phyloP scores from a whole-genome alignment of 2,888 invertebrate species.

The Rhamnusium bicolor region DNA sequence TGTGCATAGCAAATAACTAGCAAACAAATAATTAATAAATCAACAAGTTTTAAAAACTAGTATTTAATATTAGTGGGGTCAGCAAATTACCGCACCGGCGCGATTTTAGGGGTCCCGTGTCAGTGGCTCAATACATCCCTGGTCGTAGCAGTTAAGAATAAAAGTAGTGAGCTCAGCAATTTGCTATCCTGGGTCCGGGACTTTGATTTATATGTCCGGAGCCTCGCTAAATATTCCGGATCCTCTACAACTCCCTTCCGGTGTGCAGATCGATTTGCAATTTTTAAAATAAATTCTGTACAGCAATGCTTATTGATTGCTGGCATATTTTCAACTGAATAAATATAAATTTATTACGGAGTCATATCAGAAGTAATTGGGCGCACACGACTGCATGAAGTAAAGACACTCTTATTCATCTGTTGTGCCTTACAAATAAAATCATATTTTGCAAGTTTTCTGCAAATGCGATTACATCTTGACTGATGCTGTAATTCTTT shows the following conservation, averaged over 20 bases:
- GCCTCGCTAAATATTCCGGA: constrained; percentile 67
- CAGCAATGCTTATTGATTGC: constrained; percentile 44
- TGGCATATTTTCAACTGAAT: constrained; percentile 44
- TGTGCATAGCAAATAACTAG: too few species aligned
- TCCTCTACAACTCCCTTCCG: constrained; percentile 62
- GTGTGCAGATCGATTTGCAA: constrained; percentile 61
- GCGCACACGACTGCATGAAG: background rate
- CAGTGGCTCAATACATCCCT: constrained; percentile 34
- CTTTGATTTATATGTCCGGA: constrained; percentile 68
- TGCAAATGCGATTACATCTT: background rate
- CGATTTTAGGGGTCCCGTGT: too few species aligned
- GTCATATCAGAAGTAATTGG: constrained; percentile 13
- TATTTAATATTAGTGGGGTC: too few species aligned
- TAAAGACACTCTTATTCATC: background rate
- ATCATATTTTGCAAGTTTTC: background rate
- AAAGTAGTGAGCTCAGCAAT: constrained; percentile 67
- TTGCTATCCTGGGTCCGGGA: constrained; percentile 62
- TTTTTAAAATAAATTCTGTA: constrained; percentile 52
- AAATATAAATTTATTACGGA: constrained; percentile 10
- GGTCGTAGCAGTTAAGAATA: constrained; percentile 57
- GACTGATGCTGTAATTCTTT: background rate
- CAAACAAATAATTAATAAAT: too few species aligned
- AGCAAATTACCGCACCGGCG: too few species aligned
- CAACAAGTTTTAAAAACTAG: too few species aligned
- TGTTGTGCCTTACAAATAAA: background rate